Evolutionary conservation across 2,113 vertebrate genomes (phyloP).

Genomic region (Megaptera novaeangliae): DNA sequence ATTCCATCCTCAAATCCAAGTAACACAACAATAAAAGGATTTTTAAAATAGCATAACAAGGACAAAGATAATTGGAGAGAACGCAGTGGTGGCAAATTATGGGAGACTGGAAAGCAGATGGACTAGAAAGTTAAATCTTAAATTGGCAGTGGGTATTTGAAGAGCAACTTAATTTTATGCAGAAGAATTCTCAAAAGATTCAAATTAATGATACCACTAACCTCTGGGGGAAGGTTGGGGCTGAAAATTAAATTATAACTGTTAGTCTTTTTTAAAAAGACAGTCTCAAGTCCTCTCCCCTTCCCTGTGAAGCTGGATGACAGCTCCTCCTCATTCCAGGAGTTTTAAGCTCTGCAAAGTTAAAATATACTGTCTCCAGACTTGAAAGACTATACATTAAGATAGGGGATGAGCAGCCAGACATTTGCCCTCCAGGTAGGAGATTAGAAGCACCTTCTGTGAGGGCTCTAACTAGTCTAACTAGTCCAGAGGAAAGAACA

Average conservation of each 20-base stretch:
- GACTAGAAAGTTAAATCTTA: conserved; percentile 7
- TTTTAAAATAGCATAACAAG: background rate
- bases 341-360: background rate
- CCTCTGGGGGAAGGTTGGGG: background rate
- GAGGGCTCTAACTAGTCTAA: background rate
- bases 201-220: conserved; percentile 24
- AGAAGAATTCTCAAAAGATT: background rate
- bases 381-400: background rate
- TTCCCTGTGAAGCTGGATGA: background rate
- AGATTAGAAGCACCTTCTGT: background rate
- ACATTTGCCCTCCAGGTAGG: background rate
- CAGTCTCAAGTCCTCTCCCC: background rate
- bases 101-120: background rate
- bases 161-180: background rate
- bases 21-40: background rate
- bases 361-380: background rate
- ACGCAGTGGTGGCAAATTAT: background rate
- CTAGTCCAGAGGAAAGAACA: background rate
- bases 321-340: background rate
- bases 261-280: background rate
- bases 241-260: background rate
- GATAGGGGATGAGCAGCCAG: background rate
- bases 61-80: conserved; percentile 1
- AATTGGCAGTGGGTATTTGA: background rate
- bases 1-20: background rate